phyloP scores from a whole-genome alignment of 2,888 invertebrate species.

The Agrotis puta region DNA sequence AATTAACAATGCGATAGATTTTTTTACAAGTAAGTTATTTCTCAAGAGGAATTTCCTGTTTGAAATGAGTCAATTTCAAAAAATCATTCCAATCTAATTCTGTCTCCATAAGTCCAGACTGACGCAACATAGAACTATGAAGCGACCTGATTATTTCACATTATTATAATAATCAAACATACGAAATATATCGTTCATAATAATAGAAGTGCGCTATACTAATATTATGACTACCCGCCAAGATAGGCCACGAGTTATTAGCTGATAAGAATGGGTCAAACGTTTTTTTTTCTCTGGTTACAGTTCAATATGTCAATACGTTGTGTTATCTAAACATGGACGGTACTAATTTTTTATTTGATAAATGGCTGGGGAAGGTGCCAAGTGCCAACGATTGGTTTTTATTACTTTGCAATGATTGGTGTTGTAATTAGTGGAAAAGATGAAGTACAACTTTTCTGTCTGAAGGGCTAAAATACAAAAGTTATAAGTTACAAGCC shows the following conservation, averaged over 20 bases:
- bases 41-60: slow-evolving; percentile 21
- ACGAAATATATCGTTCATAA: slow-evolving; percentile 27
- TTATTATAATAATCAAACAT: slow-evolving; percentile 28
- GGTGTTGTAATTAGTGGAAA: neutral
- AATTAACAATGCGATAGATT: slow-evolving; percentile 4
- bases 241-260: slow-evolving; percentile 46
- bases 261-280: slow-evolving; percentile 47
- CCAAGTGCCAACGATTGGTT: neutral
- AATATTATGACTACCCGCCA: slow-evolving; percentile 44
- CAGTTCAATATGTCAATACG: slow-evolving; percentile 51
- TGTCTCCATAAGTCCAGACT: slow-evolving; percentile 23
- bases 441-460: neutral
- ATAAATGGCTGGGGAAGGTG: slow-evolving; percentile 4
- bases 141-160: slow-evolving; percentile 41
- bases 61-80: slow-evolving; percentile 31
- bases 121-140: slow-evolving; percentile 38
- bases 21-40: slow-evolving; percentile 10
- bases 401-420: neutral
- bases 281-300: slow-evolving; percentile 19
- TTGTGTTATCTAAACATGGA: slow-evolving; percentile 31
- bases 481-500: neutral
- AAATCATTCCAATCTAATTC: slow-evolving; percentile 27
- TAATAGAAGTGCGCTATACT: slow-evolving; percentile 18
- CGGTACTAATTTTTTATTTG: slow-evolving; percentile 17
- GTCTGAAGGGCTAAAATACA: neutral